phyloP scores from a whole-genome alignment of 1,140 invertebrate species.

The Drosophila insularis region DNA sequence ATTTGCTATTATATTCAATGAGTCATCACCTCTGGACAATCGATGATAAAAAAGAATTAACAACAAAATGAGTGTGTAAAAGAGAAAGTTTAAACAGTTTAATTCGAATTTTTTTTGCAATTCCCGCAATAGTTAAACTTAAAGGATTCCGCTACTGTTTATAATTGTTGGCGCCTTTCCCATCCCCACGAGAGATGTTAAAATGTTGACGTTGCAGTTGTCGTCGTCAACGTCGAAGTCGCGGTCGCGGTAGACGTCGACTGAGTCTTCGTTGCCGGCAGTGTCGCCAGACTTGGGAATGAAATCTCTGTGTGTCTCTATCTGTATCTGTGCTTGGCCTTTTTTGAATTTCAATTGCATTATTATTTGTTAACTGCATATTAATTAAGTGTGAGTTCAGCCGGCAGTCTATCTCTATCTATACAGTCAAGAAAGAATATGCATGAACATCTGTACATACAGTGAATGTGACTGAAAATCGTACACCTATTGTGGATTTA shows the following conservation, averaged over 20 bases:
- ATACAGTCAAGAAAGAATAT: neutral
- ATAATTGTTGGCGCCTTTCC: slow-evolving; percentile 3
- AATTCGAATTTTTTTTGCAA: no score
- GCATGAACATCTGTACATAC: no score
- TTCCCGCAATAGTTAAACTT: no score
- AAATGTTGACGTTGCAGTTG: slow-evolving; percentile 28
- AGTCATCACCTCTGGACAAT: neutral
- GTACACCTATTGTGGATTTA: no score
- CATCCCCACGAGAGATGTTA: slow-evolving; percentile 9
- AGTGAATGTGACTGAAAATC: no score
- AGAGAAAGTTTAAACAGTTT: neutral
- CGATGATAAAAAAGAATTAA: neutral
- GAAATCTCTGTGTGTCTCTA: slow-evolving; percentile 11
- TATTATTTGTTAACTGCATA: slow-evolving; percentile 49
- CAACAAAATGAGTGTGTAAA: neutral
- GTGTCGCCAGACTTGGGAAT: slow-evolving; percentile 14
- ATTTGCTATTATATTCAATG: neutral
- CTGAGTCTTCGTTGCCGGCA: neutral
- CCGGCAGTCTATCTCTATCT: slow-evolving; percentile 26
- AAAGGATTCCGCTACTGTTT: neutral
- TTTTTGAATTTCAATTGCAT: slow-evolving; percentile 57
- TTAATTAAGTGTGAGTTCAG: slow-evolving; percentile 39
- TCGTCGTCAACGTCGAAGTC: neutral
- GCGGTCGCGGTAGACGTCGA: neutral
- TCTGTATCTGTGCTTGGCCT: slow-evolving; percentile 13